Evolutionary conservation across 2,797 vertebrate genomes (phyloP), one percentile per base, ranked within the genome.

Genomic region (Esox masquinongy): DNA sequence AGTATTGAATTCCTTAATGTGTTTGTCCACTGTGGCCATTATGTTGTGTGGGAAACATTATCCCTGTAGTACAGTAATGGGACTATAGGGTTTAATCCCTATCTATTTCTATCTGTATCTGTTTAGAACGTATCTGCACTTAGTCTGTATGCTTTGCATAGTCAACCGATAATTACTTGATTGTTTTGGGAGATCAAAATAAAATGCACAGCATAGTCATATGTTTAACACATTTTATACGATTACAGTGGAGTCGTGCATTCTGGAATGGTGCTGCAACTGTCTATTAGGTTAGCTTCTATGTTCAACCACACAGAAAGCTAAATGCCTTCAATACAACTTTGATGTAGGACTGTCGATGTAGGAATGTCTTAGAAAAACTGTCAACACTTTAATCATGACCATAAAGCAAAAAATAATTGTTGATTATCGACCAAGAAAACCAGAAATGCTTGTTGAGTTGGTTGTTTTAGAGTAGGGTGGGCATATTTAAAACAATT

Each of bases 1-100:
- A 6, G 24, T 67, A 51, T 74, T 66, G 24, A 74, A 26, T 74
- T 66, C 26, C 16, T 47, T 5, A 1, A n/a, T 69, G 8, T 69
- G 68, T 69, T 47, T 47, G 36, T 49, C 39, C 19, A 47, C 34
- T 24, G 36, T 69, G 12, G 68, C 39, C n/a, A 69, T n/a, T 17
- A 39, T 69, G 36, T 69, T n/a, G 39, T 39, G n/a, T 69, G 16
- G 14, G 26, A 66, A 8, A 19, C 39, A 12, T 14, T 69, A n/a
- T 69, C 9, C n/a, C 34, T 68, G n/a, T 68, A 47, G 19, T n/a
- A 36, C 36, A 43, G 19, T 24, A 77, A 80, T 80, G 77, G n/a
- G 68, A 59, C 56, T 59, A 59, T 8, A 47, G 43, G 43, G 56
- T n/a, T 22, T 22, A 59, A 22, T n/a, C 56, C 22, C 22, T 24